phyloP scores from a whole-genome alignment of 2,888 invertebrate species.

The Trissoscelio sp. region DNA sequence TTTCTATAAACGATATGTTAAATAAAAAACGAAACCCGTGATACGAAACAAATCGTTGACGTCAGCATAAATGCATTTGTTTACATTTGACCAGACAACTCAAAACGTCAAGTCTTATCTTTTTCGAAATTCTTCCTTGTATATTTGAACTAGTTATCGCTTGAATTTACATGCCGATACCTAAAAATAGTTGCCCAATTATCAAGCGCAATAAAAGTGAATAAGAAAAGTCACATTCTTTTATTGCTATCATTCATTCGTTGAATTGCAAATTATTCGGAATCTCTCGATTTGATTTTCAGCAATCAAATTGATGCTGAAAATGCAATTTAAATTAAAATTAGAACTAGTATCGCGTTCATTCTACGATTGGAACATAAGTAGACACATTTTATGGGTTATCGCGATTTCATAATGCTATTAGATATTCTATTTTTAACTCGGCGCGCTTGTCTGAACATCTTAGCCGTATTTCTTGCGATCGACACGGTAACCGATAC shows the following conservation, averaged over 20 bases:
- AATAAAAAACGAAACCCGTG: not conserved
- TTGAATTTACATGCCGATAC: not conserved
- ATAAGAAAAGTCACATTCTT: not conserved
- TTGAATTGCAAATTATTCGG: not conserved
- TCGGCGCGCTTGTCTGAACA: constrained; percentile 16
- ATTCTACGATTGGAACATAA: not conserved
- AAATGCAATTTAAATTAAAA: not conserved
- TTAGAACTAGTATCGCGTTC: not conserved
- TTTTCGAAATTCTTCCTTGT: constrained; percentile 17
- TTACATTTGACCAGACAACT: constrained; percentile 8
- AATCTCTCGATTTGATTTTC: too few relatives aligned
- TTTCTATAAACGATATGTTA: not conserved
- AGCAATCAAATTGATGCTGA: not conserved
- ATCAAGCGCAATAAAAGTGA: not conserved
- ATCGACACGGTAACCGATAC: constrained; percentile 46
- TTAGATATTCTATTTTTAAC: constrained; percentile 42
- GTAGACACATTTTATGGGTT: constrained; percentile 2
- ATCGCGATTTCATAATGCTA: constrained; percentile 35
- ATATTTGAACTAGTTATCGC: constrained; percentile 26
- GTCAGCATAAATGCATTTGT: not conserved
- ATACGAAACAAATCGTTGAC: not conserved
- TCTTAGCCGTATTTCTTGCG: constrained; percentile 37
- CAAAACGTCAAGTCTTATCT: constrained; percentile 11
- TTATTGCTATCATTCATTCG: not conserved
- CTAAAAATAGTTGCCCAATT: constrained; percentile 16